Evolutionary conservation across 2,888 invertebrate species (phyloP).

Genomic region (Parapristionchus giblindavisi): DNA sequence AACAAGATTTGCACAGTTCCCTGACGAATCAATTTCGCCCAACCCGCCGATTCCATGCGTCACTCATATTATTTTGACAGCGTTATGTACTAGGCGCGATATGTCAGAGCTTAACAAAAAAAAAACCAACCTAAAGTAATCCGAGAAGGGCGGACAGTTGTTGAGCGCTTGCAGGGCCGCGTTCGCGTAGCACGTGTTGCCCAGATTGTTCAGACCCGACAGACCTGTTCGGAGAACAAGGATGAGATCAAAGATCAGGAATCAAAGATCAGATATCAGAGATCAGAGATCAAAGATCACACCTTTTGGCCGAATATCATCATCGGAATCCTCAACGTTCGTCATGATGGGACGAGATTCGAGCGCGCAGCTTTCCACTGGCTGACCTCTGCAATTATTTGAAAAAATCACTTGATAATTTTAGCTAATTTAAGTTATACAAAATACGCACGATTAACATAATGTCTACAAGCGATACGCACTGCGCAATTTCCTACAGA

Average conservation of each 20-base stretch:
- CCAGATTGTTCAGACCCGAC: slow-evolving; percentile 57
- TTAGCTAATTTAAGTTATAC: too few species aligned
- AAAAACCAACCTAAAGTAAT: slow-evolving; percentile 48
- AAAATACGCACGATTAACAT: too few species aligned
- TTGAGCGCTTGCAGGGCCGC: slow-evolving; percentile 61
- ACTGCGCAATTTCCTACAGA: too few species aligned
- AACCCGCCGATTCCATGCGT: too few species aligned
- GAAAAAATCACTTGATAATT: too few species aligned
- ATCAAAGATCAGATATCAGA: background rate
- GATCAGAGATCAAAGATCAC: background rate
- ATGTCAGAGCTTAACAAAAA: background rate
- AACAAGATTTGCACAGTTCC: too few species aligned
- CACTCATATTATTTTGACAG: too few species aligned
- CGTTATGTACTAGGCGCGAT: too few species aligned
- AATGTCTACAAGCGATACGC: too few species aligned
- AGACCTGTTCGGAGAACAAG: too few species aligned
- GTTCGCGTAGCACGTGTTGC: slow-evolving; percentile 67
- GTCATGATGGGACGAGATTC: slow-evolving; percentile 41
- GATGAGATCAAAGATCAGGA: too few species aligned
- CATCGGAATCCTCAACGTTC: slow-evolving; percentile 43
- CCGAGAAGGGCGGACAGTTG: slow-evolving; percentile 59
- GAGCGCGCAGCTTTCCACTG: slow-evolving; percentile 38
- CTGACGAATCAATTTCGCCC: too few species aligned
- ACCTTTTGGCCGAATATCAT: slow-evolving; percentile 44
- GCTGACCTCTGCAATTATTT: slow-evolving; percentile 37